Base-by-base conservation (phyloP, 2,888 invertebrate genomes). In the Caenorhabditis sinica region DNA sequence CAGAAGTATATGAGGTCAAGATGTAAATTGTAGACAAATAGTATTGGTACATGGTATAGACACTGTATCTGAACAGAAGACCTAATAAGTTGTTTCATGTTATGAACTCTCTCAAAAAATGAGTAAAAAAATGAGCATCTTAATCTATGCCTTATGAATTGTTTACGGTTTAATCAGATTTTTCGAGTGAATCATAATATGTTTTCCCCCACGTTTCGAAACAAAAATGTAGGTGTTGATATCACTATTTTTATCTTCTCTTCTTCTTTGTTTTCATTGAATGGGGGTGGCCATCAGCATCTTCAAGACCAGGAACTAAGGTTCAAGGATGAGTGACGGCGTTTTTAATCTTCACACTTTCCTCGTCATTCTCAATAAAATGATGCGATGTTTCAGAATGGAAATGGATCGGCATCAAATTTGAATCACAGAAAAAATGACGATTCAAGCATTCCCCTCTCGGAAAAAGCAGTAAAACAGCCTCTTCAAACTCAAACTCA, bases 311-410 rank as follows among this genome's bases (percentile, higher is more conserved):
- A 71, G 65, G 63, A 79, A 79, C 79, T 79, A 53, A 49, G 79
- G 79, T 79, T 79, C 79, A 72, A 72, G 79, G 79, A 79, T 71
- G 79, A 71, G 71, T 79, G 71, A 79, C 79, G 79, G 56, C 36
- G 69, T 23, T 69, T 53, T 28, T 23, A 45, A 45, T 71, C 71
- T 40, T 5, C 56, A 63, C 63, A 79, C 79, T 71, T 63, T 43
- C n/a, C 30, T 56, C 79, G 79, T 79, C 79, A 71, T 20, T 11
- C 28, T 28, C 20, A 49, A 65, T 58, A n/a, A 17, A 49, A 53
- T 66, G 45, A 30, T 20, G 45, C 30, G 9, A 28, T 58, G 5
- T 79, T 80, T 28, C 66, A 80, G 80, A 80, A 80, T 51, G 66
- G 72, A 28, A 80, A 80, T 28, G 80, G 80, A 40, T 80, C 80